Base-by-base conservation (phyloP, 1,140 invertebrate genomes). In the Sarcophaga bullata region DNA sequence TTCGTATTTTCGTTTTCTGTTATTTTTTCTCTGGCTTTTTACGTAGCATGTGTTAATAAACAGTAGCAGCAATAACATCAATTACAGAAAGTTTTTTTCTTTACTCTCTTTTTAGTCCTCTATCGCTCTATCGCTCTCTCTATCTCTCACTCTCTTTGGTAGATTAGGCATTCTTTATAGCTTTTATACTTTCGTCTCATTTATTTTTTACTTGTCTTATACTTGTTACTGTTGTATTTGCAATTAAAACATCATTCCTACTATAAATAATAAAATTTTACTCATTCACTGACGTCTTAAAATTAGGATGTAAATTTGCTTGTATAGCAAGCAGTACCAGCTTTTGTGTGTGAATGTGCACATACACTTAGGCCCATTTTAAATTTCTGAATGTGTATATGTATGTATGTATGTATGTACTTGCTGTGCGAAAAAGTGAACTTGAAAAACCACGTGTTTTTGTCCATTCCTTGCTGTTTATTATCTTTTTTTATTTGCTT, bases 371-470 rank as follows among this genome's bases (percentile, higher is more conserved):
- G 25, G 25, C 25, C 4, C 4, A 37, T 37, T 37, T 37, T 37
- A 37, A 37, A 37, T 2, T 37, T 37, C 25, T 37, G 25, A 37
- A 37, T 1, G 25, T 37, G 25, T 37, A 4, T n/a, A n/a, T n/a
- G n/a, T 10, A 6, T 58, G n/a, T 13, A 7, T 0, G 54, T 58
- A 58, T 58, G 11, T 15, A n/a, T 58, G 54, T 68, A 19, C 9
- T 68, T 58, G 6, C 15, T n/a, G 15, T 58, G 48, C 47, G 48
- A 76, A 49, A 78, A 52, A 49, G 75, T 78, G 75, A 78, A 78
- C 75, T 78, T 78, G 75, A 78, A 78, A 76, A 78, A 78, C 75
- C 75, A 78, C 75, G 75, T 78, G 75, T 49, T 78, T 50, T 78
- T 78, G 46, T 47, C 46, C 9, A n/a, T 50, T 50, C 15, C n/a